A percentile compares a stretch with the other conserved stretches of the same genome.
Evolutionary conservation across 2,113 vertebrate genomes (phyloP).

Genomic region (Poeciliopsis turrubarensis): DNA sequence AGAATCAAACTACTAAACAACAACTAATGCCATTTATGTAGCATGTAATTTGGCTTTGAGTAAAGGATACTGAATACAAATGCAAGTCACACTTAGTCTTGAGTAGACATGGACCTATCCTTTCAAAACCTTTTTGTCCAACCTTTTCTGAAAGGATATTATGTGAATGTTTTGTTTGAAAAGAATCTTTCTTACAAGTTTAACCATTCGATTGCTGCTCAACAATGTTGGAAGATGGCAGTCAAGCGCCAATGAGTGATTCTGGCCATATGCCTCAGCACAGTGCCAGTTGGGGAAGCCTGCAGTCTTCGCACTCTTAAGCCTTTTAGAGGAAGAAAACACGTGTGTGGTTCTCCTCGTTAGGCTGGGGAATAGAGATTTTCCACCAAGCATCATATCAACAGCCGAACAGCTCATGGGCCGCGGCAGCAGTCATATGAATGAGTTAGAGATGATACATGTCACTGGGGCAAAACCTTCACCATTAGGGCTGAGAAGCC

Average conservation of each 20-base stretch:
- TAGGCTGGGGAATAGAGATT: slow-evolving; percentile 59
- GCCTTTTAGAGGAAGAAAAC: slow-evolving; percentile 54
- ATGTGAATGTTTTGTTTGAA: background rate
- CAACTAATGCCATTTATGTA: background rate
- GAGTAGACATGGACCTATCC: background rate
- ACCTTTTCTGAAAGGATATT: background rate
- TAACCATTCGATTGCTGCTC: slow-evolving; percentile 13
- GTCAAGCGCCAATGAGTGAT: slow-evolving; percentile 55
- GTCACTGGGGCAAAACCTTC: slow-evolving; percentile 54
- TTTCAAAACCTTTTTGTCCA: background rate
- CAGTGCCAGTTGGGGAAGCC: slow-evolving; percentile 21
- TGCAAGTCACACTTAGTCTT: background rate
- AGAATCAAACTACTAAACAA: background rate
- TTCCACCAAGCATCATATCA: slow-evolving; percentile 59
- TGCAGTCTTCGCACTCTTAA: slow-evolving; percentile 49
- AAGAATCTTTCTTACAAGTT: background rate
- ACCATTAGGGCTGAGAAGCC: slow-evolving; percentile 19
- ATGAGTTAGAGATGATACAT: slow-evolving; percentile 49
- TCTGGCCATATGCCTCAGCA: slow-evolving; percentile 51
- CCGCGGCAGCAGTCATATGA: slow-evolving; percentile 38
- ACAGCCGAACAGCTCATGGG: slow-evolving; percentile 51
- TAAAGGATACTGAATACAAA: background rate
- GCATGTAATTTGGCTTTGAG: background rate
- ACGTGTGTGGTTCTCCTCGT: slow-evolving; percentile 33
- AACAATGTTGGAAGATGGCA: slow-evolving; percentile 55